Evolutionary conservation across 2,797 vertebrate genomes (phyloP).

Genomic region (Amazona ochrocephala): DNA sequence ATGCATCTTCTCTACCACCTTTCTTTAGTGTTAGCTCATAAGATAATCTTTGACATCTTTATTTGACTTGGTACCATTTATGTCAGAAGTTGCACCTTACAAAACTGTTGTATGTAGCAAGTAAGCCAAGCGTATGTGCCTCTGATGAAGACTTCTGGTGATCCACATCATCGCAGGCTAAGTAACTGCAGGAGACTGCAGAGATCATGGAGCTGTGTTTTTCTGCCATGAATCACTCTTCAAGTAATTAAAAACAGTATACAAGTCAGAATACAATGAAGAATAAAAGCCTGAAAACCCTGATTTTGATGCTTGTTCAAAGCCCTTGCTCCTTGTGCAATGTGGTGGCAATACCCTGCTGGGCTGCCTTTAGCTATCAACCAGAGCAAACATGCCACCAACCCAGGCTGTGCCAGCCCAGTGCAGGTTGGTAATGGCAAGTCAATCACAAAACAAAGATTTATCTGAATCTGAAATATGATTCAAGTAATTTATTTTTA

Average conservation of each 20-base stretch:
- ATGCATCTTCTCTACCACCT: background rate
- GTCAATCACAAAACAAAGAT: background rate
- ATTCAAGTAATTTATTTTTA: background rate
- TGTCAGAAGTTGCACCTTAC: background rate
- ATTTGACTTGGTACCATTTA: background rate
- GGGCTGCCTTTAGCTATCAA: background rate
- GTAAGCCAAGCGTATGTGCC: background rate
- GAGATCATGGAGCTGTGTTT: background rate
- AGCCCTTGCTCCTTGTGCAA: background rate
- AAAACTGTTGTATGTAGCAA: background rate
- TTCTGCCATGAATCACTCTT: conserved; percentile 12
- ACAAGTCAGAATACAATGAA: conserved; percentile 12
- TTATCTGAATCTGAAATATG: background rate
- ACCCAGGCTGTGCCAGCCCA: background rate
- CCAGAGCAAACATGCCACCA: background rate
- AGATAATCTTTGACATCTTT: background rate
- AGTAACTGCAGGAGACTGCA: background rate
- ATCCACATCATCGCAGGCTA: background rate
- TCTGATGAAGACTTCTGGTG: background rate
- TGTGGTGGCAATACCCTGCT: background rate
- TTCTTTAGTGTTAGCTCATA: background rate
- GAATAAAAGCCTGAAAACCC: conserved; percentile 1
- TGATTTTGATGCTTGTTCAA: background rate
- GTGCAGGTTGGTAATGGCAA: background rate
- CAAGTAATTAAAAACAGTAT: conserved; percentile 5